phyloP scores from a whole-genome alignment of 2,888 invertebrate genomes.

The Pasiphila rectangulata region DNA sequence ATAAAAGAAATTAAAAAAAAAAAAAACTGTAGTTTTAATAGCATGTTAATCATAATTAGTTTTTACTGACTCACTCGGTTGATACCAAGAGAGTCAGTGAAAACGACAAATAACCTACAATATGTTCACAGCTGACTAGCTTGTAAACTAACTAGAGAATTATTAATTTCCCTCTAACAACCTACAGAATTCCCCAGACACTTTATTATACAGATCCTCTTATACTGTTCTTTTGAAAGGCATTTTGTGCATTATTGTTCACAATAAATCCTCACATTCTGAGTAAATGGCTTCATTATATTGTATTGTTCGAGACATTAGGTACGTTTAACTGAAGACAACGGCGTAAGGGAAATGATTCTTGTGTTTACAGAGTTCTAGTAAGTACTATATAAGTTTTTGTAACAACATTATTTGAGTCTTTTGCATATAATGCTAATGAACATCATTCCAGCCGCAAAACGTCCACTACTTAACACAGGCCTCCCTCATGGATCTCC shows the following conservation, averaged over 20 bases:
- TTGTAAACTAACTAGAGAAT: background rate
- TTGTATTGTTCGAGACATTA: slow-evolving; percentile 11
- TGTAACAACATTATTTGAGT: background rate
- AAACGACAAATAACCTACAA: slow-evolving; percentile 1
- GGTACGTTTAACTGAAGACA: background rate
- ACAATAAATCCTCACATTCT: slow-evolving; percentile 5
- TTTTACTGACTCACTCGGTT: too few relatives aligned
- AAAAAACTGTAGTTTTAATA: too few relatives aligned
- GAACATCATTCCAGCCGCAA: background rate
- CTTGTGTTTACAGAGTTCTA: background rate
- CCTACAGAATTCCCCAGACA: background rate
- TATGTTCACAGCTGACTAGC: background rate
- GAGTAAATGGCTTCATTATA: slow-evolving; percentile 11
- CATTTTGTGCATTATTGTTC: slow-evolving; percentile 2
- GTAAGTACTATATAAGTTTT: background rate
- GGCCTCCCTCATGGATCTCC: too few relatives aligned
- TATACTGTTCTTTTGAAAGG: slow-evolving; percentile 5
- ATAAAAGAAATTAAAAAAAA: too few relatives aligned
- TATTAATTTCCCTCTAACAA: slow-evolving; percentile 3
- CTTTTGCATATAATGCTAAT: background rate
- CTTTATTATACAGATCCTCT: slow-evolving; percentile 1
- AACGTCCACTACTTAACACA: too few relatives aligned
- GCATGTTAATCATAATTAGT: too few relatives aligned
- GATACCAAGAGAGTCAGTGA: background rate
- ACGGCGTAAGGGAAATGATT: background rate